Evolutionary conservation across 2,113 vertebrate species (phyloP), one percentile per base, ranked within the genome.

Genomic region (Halcyon malimbica): DNA sequence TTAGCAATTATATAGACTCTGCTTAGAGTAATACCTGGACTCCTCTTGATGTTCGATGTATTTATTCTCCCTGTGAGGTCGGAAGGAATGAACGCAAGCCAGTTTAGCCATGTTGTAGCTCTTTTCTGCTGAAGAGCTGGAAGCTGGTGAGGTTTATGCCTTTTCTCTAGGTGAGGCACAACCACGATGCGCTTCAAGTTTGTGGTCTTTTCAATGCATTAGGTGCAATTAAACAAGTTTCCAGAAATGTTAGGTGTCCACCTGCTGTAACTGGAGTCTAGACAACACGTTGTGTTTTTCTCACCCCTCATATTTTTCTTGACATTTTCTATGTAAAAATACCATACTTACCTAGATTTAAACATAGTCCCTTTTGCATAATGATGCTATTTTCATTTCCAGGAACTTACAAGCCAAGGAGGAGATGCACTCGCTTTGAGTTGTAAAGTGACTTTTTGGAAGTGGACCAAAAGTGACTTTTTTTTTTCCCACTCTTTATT

Each of bases 21-120:
- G 90, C 90, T 86, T 44, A 41, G 62, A 93, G 94, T 64, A 91
- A 71, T 94, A 94, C 95, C 96, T 96, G 95, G 57, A 1, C 73
- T 94, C 51, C 90, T 96, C 86, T 86, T 88, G 90, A 67, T 93
- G 88, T 91, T 93, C 69, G 20, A 50, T 87, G 83, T 57, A 41
- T 94, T 95, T 95, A 92, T 94, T 95, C 96, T 93, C 89, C 87
- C 95, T 97, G 94, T 84, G 96, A 96, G 94, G 95, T 96, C 87
- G 19, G 74, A 14, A 79, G 87, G 39, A 82, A 28, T 59, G 87
- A 89, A 18, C 81, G 56, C 83, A 44, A 91, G 93, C 77, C 89
- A 71, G 81, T 37, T 13, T 3, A 84, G 83, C 89, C 0, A 0
- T 33, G 60, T 25, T 87, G 62, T 0, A 50, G 60, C 29, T 83